These are phyloP conservation scores for Lagopus leucura DNA, from an alignment of 2,113 vertebrate species.

Conservation along the genomic window DNA sequence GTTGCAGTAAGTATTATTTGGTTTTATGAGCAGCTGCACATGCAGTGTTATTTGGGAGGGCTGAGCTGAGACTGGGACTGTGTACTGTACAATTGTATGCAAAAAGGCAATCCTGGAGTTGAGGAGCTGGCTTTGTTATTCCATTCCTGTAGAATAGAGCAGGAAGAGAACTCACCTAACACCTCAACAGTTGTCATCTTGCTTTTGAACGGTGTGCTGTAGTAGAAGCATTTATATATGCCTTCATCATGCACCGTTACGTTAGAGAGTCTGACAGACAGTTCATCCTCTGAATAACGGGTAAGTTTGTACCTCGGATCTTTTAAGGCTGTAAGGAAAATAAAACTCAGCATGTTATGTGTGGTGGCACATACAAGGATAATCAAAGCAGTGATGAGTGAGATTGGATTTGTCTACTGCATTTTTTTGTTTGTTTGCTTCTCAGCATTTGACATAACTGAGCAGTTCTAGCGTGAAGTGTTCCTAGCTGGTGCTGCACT, in stretches of 20 bases:
- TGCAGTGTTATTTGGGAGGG: neutral
- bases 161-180: constrained; percentile 63
- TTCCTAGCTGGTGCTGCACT: neutral
- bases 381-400: neutral
- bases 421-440: neutral
- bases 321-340: constrained; percentile 64
- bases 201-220: neutral
- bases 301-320: constrained; percentile 70
- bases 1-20: fast-evolving
- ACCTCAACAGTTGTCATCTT: constrained; percentile 46
- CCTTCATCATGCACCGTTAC: constrained; percentile 69
- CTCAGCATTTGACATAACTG: neutral
- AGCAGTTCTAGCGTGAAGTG: neutral
- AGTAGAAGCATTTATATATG: constrained; percentile 69
- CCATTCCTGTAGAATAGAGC: neutral
- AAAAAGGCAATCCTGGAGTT: neutral
- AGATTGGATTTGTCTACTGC: neutral
- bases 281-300: constrained; percentile 1
- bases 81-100: fast-evolving
- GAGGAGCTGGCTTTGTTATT: neutral
- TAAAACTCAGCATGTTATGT: fast-evolving
- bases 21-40: neutral
- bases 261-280: constrained; percentile 62
- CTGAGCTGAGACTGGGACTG: neutral
- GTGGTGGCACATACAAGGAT: neutral